Evolutionary conservation across 2,113 vertebrate species (phyloP), one percentile per base, ranked within the genome.

Genomic region (Eurypyga helias): DNA sequence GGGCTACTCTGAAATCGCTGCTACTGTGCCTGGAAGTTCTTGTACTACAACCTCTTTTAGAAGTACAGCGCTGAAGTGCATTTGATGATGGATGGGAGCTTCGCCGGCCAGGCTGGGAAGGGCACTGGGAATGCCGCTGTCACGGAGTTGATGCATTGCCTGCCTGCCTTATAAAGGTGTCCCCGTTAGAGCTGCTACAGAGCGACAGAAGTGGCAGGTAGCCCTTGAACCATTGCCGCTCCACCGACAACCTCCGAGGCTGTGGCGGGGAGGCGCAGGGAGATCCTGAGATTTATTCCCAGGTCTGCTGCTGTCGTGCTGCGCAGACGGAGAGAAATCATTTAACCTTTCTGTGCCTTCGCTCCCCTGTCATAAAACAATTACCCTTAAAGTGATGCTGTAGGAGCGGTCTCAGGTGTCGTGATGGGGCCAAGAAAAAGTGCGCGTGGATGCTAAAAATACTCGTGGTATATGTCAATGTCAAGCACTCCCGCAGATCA

Each of bases 331-430:
- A 73, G 49, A 83, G 60, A 45, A 90, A 87, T 51, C 66, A 38
- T 51, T 83, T 73, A 73, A 87, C 76, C 87, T 83, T 71, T 58
- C 60, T 23, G 29, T 62, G 82, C 60, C 61, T 54, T 34, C 51
- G 5, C 49, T 75, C 62, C 58, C 43, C 82, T 3, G 1, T 52
- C 77, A 48, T 43, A 55, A 91, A 88, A 45, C 9, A 1, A 70
- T 88, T 88, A 36, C 67, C 34, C 78, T 60, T 38, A 31, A 8
- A 17, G 41, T 65, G 83, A 71, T 54, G 73, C n/a, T 24, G 51
- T 34, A 81, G 79, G 79, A 34, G 73, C 76, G 46, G 62, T 84
- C 79, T 76, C 73, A 4, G 25, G 46, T 84, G 73, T 91, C 87
- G 36, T 3, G 24, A 64, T 19, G 34, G 8, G 58, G 51, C 60